These are phyloP conservation scores for Macroglossus sobrinus DNA, from an alignment of 2,113 vertebrate genomes.

Conservation along the genomic window DNA sequence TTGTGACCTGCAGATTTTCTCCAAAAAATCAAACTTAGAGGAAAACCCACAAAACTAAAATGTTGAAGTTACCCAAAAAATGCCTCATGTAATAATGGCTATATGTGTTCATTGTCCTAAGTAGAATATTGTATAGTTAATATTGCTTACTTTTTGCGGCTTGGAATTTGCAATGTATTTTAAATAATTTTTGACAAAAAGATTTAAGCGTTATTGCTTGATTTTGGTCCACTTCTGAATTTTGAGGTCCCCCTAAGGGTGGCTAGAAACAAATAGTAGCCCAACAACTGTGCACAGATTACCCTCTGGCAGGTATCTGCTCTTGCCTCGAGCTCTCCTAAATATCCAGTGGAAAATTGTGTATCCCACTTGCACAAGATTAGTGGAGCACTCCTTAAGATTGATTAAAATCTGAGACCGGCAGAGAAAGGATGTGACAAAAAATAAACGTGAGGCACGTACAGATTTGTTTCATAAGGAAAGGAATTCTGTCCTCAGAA, in stretches of 20 bases:
- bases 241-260: not conserved
- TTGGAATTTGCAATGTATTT: not conserved
- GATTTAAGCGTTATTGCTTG: not conserved
- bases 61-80: not conserved
- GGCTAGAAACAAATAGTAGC: not conserved
- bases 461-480: not conserved
- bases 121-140: not conserved
- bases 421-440: not conserved
- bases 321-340: not conserved
- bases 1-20: not conserved
- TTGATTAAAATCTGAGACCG: not conserved
- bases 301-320: not conserved
- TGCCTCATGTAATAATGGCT: not conserved
- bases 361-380: not conserved
- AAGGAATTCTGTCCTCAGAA: not conserved
- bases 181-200: not conserved
- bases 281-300: not conserved
- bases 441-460: not conserved
- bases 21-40: slow-evolving; percentile 11
- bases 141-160: not conserved
- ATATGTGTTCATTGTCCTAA: not conserved
- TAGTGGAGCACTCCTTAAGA: not conserved
- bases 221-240: not conserved
- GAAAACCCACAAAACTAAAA: not conserved
- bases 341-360: not conserved